These are phyloP conservation scores for Athalia rosae DNA, from an alignment of 2,888 invertebrate species.

Conservation along the genomic window DNA sequence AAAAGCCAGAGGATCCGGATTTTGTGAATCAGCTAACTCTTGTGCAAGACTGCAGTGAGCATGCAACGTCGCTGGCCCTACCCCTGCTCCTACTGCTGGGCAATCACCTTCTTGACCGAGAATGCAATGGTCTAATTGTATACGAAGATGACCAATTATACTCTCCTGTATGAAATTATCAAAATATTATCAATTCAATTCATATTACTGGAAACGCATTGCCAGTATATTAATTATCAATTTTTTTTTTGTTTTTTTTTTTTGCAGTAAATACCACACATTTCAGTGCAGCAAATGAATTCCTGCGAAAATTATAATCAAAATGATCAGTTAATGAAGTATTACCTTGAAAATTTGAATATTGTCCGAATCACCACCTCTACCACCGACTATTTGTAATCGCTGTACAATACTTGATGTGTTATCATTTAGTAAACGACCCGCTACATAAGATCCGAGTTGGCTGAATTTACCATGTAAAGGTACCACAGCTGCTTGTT, in stretches of 20 bases:
- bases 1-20: slow-evolving; percentile 67
- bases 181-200: background rate
- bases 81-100: slow-evolving; percentile 72
- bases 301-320: too few species aligned
- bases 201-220: background rate
- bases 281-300: too few species aligned
- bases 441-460: slow-evolving; percentile 63
- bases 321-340: background rate
- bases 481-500: slow-evolving; percentile 68
- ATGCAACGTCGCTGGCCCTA: slow-evolving; percentile 75
- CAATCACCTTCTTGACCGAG: slow-evolving; percentile 74
- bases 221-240: too few species aligned
- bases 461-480: slow-evolving; percentile 71
- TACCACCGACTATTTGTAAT: slow-evolving; percentile 67
- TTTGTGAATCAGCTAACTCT: slow-evolving; percentile 63
- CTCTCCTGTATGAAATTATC: slow-evolving; percentile 71
- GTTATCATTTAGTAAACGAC: slow-evolving; percentile 64
- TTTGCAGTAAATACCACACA: background rate
- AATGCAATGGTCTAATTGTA: slow-evolving; percentile 79
- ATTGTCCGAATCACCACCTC: slow-evolving; percentile 61
- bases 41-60: slow-evolving; percentile 76
- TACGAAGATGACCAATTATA: slow-evolving; percentile 79
- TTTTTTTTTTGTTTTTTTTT: background rate
- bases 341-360: slow-evolving; percentile 61
- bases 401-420: slow-evolving; percentile 69